Evolutionary conservation across 2,113 vertebrate genomes (phyloP).

Genomic region (Hippocampus abdominalis): DNA sequence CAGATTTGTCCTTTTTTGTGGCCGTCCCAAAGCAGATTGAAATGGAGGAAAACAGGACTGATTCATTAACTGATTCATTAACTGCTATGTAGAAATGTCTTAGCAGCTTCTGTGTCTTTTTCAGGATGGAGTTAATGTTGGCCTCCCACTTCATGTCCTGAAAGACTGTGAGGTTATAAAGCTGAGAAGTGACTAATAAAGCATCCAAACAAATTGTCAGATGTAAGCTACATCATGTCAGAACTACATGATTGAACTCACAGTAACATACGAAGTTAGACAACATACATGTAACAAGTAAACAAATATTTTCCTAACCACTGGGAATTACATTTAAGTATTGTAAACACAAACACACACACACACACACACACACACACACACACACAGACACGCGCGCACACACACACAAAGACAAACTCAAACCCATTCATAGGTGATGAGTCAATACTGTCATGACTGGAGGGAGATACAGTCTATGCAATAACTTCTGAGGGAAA

Average conservation of each 20-base stretch:
- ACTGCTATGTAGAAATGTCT: too few species aligned
- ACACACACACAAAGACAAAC: background rate
- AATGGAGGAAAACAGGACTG: too few species aligned
- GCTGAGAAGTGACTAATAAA: too few species aligned
- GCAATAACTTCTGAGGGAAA: conserved; percentile 43
- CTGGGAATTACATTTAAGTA: conserved; percentile 18
- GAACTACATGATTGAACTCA: conserved; percentile 9
- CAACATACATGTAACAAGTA: conserved; percentile 4
- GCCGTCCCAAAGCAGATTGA: too few species aligned
- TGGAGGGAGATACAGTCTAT: conserved; percentile 32
- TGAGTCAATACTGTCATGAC: conserved; percentile 43
- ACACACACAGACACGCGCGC: background rate
- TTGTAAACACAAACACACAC: conserved; percentile 11
- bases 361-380: background rate
- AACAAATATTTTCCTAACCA: conserved; percentile 36
- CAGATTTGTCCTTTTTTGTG: too few species aligned
- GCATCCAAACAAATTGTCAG: too few species aligned
- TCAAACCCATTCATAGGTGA: conserved; percentile 20
- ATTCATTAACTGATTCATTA: too few species aligned
- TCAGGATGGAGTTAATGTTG: too few species aligned
- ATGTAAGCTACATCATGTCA: background rate
- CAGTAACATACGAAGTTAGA: conserved; percentile 6
- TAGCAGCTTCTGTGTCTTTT: too few species aligned
- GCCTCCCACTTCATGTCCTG: too few species aligned
- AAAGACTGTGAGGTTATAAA: too few species aligned